A percentile compares a stretch with the other conserved stretches of the same genome.
Conservation (phyloP, 2,888 invertebrate species). For the Himalopsyche tibetana region DNA sequence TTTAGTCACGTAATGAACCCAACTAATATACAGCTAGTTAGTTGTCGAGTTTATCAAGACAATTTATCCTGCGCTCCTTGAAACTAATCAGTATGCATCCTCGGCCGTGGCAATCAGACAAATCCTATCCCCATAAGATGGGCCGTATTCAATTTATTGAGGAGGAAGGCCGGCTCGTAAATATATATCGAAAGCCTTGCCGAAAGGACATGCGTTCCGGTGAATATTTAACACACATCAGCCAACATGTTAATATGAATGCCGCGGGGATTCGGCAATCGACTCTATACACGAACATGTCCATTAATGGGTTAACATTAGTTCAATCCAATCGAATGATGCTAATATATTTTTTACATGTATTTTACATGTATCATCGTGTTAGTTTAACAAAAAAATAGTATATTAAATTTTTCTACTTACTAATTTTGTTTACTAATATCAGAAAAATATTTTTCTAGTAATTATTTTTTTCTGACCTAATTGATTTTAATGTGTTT, state of each 20-base stretch:
- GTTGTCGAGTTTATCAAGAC: slow-evolving; percentile 9
- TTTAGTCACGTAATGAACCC: slow-evolving; percentile 31
- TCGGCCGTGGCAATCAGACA: slow-evolving; percentile 28
- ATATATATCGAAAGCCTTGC: slow-evolving; percentile 18
- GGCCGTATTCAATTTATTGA: slow-evolving; percentile 36
- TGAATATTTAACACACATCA: slow-evolving; percentile 34
- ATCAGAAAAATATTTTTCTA: too few relatives aligned
- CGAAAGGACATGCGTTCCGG: slow-evolving; percentile 37
- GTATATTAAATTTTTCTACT: too few relatives aligned
- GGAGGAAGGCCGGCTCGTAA: slow-evolving; percentile 13
- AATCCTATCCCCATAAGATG: slow-evolving; percentile 36
- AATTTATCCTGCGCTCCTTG: background rate
- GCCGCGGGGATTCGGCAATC: background rate
- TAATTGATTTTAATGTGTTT: too few relatives aligned
- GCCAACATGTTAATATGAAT: slow-evolving; percentile 17
- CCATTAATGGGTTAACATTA: background rate
- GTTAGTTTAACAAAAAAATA: too few relatives aligned
- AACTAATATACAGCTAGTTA: background rate
- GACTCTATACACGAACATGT: background rate
- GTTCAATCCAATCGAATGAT: too few relatives aligned
- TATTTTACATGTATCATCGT: too few relatives aligned
- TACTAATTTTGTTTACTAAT: too few relatives aligned
- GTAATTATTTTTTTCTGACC: too few relatives aligned
- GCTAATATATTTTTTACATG: too few relatives aligned
- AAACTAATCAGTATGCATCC: slow-evolving; percentile 36